These are phyloP conservation scores for Latrodectus geometricus DNA, from an alignment of 1,140 invertebrate species.

Conservation along the genomic window DNA sequence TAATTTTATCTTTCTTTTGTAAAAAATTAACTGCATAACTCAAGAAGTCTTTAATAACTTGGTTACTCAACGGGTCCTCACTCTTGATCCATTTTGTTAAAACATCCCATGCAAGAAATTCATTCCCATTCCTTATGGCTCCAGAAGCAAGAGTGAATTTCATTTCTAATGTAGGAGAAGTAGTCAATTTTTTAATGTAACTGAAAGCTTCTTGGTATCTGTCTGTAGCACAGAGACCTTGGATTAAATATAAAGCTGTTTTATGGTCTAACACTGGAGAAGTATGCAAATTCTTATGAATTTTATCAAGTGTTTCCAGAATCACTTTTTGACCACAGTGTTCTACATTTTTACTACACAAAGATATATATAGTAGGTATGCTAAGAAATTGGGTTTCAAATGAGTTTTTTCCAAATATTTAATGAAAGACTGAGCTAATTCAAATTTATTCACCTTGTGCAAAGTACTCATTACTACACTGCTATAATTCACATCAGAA, in stretches of 20 bases:
- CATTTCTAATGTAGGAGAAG: neutral
- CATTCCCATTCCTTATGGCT: constrained; percentile 15
- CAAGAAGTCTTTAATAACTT: constrained; percentile 10
- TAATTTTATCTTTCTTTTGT: neutral
- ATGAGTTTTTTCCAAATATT: constrained; percentile 9
- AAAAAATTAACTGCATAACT: neutral
- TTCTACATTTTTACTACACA: constrained; percentile 33
- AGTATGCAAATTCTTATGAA: neutral
- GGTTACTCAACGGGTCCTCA: neutral
- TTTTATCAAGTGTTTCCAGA: constrained; percentile 14
- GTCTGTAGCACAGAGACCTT: constrained; percentile 3
- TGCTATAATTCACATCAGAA: constrained; percentile 21
- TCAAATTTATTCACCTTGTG: constrained; percentile 1
- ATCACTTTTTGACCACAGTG: constrained; percentile 8
- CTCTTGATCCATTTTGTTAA: constrained; percentile 6
- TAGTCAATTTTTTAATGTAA: constrained; percentile 12
- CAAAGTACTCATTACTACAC: constrained; percentile 19
- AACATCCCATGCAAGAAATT: constrained; percentile 31
- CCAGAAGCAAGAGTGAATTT: neutral
- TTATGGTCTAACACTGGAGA: constrained; percentile 17
- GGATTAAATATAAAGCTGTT: neutral
- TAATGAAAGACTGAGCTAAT: constrained; percentile 23
- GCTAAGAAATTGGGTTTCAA: constrained; percentile 12
- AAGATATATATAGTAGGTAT: constrained; percentile 26
- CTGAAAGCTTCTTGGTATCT: neutral